A percentile compares a stretch with the other conserved stretches of the same genome.
Conservation (phyloP, 2,888 invertebrate genomes). For the Standfussiana lucernea region DNA sequence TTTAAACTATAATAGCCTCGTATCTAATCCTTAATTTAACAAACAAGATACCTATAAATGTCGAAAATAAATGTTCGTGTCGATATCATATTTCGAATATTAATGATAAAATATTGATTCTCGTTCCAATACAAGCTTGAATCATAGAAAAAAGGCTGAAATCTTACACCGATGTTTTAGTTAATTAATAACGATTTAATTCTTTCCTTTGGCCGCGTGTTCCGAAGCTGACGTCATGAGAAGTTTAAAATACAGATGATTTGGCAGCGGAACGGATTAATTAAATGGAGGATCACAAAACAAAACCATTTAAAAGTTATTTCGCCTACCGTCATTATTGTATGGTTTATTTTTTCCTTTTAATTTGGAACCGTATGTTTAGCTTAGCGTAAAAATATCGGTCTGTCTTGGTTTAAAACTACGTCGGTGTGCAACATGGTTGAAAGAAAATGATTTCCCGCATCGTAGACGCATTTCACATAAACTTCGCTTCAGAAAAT, state of each 20-base stretch:
- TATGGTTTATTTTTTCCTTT: slow-evolving; percentile 58
- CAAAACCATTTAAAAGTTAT: slow-evolving; percentile 67
- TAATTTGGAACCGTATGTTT: slow-evolving; percentile 19
- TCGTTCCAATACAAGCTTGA: slow-evolving; percentile 51
- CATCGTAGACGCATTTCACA: not conserved
- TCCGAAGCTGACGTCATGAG: slow-evolving; percentile 67
- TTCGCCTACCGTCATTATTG: slow-evolving; percentile 66
- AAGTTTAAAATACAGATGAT: slow-evolving; percentile 64
- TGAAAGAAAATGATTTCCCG: not conserved
- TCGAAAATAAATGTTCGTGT: slow-evolving; percentile 56
- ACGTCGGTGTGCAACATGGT: not conserved
- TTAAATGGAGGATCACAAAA: slow-evolving; percentile 65
- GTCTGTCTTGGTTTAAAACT: not conserved
- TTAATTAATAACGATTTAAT: slow-evolving; percentile 59
- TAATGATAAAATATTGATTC: slow-evolving; percentile 60
- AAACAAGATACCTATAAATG: slow-evolving; percentile 62
- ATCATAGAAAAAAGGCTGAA: slow-evolving; percentile 58
- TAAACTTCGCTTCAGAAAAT: slow-evolving; percentile 2
- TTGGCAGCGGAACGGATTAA: slow-evolving; percentile 69
- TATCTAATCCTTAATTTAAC: slow-evolving; percentile 58
- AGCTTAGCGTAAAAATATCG: slow-evolving; percentile 23
- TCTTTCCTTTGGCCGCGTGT: slow-evolving; percentile 52
- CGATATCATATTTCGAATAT: slow-evolving; percentile 64
- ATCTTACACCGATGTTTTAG: slow-evolving; percentile 58
- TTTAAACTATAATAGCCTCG: slow-evolving; percentile 48